Conservation (phyloP, 1,140 invertebrate species). For the Caenorhabditis latens region DNA sequence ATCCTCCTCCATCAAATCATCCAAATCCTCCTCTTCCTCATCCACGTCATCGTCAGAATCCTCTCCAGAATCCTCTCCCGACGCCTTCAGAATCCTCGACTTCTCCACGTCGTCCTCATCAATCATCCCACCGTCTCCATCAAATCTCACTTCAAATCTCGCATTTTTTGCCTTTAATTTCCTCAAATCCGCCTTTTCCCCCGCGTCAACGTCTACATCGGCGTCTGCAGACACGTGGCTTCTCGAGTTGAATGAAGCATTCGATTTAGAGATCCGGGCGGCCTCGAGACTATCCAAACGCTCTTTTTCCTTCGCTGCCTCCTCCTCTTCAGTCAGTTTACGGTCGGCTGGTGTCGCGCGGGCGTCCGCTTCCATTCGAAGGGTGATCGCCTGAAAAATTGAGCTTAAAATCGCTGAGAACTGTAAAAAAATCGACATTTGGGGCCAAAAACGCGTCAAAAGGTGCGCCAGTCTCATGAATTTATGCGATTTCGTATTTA, state of each 20-base stretch:
- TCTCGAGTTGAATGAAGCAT: conserved; percentile 47
- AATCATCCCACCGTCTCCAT: conserved; percentile 22
- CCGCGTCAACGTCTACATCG: conserved; percentile 40
- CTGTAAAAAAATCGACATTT: too few species aligned
- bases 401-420: conserved; percentile 49
- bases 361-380: conserved; percentile 59
- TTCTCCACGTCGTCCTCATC: conserved; percentile 31
- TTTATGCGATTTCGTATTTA: too few species aligned
- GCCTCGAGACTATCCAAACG: conserved; percentile 61
- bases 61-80: background rate
- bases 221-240: conserved; percentile 42
- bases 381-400: conserved; percentile 37
- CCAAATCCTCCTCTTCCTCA: conserved; percentile 52
- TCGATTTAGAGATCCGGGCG: conserved; percentile 57
- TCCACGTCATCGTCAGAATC: conserved; percentile 10
- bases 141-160: conserved; percentile 53
- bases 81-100: background rate
- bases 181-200: background rate
- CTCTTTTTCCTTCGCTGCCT: conserved; percentile 63
- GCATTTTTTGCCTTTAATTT: conserved; percentile 30
- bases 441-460: too few species aligned
- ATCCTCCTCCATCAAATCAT: conserved; percentile 59
- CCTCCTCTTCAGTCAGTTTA: conserved; percentile 60
- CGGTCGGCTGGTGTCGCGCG: conserved; percentile 59
- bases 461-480: too few species aligned